These are phyloP conservation scores for Steromphala cineraria DNA, from an alignment of 2,888 invertebrate species.

Conservation along the genomic window DNA sequence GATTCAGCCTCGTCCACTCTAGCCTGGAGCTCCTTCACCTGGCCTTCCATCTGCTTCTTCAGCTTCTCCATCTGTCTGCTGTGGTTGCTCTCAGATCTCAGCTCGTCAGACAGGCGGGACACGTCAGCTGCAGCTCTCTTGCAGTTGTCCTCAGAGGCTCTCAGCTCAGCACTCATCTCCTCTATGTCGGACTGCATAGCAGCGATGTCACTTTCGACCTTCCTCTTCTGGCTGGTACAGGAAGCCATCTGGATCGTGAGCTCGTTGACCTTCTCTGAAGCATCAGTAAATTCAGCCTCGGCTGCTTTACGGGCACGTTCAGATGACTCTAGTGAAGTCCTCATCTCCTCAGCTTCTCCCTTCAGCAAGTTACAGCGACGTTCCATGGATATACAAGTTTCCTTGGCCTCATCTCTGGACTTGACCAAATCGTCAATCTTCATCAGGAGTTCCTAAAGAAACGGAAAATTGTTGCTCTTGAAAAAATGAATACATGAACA, in stretches of 20 bases:
- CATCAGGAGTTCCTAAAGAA: constrained; percentile 91
- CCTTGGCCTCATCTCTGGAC: constrained; percentile 97
- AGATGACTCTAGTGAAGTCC: constrained; percentile 92
- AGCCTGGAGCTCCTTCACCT: constrained; percentile 95
- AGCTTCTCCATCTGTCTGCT: constrained; percentile 98
- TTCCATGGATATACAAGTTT: constrained; percentile 97
- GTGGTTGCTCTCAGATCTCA: constrained; percentile 99
- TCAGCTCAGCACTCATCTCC: constrained; percentile 97
- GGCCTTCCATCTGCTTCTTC: constrained; percentile 96
- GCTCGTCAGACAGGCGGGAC: constrained; percentile 97
- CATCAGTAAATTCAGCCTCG: constrained; percentile 97
- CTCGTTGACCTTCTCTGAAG: constrained; percentile 98
- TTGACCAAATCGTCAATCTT: constrained; percentile 98
- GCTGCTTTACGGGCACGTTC: constrained; percentile 98
- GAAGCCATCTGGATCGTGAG: constrained; percentile 94
- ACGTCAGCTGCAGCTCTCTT: constrained; percentile 82
- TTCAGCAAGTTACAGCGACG: constrained; percentile 97
- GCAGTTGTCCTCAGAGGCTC: constrained; percentile 92
- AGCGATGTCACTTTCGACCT: constrained; percentile 98
- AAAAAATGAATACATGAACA: no score
- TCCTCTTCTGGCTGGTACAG: constrained; percentile 98
- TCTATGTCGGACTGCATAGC: constrained; percentile 98
- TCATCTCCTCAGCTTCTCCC: constrained; percentile 98
- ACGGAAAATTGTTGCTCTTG: no score
- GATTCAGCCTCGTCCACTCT: constrained; percentile 97